Evolutionary conservation across 2,888 invertebrate genomes (phyloP).

Genomic region (Lepidocyrtinus sp.): DNA sequence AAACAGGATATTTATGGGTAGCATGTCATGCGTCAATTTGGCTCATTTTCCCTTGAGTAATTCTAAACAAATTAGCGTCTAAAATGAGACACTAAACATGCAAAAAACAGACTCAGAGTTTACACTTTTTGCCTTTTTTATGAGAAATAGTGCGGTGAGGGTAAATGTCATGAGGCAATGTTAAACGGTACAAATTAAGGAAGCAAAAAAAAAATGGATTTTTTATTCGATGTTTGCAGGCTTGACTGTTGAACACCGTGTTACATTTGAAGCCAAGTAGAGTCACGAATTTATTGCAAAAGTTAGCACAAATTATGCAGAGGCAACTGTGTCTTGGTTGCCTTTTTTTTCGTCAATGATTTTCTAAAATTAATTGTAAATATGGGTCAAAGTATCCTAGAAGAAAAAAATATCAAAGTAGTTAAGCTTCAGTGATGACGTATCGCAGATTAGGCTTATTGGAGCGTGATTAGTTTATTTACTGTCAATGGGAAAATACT

Average conservation of each 20-base stretch:
- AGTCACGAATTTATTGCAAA: no score
- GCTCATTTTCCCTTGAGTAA: neutral
- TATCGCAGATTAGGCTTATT: neutral
- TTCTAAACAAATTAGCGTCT: neutral
- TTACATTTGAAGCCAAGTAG: neutral
- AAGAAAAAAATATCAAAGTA: neutral
- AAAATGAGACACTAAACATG: constrained; percentile 15
- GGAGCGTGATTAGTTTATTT: constrained; percentile 1
- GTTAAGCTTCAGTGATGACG: neutral
- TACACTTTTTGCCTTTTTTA: constrained; percentile 8
- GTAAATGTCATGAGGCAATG: constrained; percentile 19
- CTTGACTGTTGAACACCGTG: neutral
- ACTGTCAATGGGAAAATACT: neutral
- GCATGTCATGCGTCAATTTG: constrained; percentile 9
- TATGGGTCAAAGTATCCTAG: constrained; percentile 32
- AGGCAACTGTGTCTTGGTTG: no score
- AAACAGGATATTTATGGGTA: constrained; percentile 21
- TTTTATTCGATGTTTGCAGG: constrained; percentile 10
- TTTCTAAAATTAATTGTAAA: constrained; percentile 44
- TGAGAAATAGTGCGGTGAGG: constrained; percentile 13
- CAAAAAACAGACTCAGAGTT: constrained; percentile 10
- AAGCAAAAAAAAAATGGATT: constrained; percentile 3
- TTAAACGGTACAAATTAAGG: constrained; percentile 14
- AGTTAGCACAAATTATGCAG: no score
- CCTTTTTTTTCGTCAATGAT: constrained; percentile 13